Evolutionary conservation across 1,140 invertebrate genomes (phyloP).

Genomic region (Conus betulinus): DNA sequence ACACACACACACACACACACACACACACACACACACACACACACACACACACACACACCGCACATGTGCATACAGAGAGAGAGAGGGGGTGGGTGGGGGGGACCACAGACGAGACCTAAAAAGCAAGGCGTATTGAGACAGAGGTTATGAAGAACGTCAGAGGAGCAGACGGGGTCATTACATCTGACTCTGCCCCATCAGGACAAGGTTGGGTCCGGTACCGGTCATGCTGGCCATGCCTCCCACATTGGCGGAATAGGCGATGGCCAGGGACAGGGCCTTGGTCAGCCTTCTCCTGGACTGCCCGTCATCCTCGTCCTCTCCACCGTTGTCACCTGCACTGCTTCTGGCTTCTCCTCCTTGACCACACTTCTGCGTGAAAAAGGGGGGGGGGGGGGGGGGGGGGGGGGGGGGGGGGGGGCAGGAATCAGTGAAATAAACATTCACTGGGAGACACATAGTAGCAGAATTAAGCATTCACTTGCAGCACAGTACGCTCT

Average conservation of each 20-base stretch:
- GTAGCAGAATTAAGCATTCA: too few species aligned
- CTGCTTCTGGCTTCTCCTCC: neutral
- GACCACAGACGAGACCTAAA: too few species aligned
- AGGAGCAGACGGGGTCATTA: conserved; percentile 31
- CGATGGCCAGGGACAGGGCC: conserved; percentile 80
- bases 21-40: too few species aligned
- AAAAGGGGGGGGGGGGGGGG: too few species aligned
- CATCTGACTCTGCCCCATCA: conserved; percentile 74
- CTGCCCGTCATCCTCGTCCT: neutral
- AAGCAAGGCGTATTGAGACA: neutral
- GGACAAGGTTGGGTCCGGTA: conserved; percentile 90
- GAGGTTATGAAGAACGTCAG: neutral
- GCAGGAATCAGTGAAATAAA: too few species aligned
- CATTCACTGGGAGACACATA: too few species aligned
- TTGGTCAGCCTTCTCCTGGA: conserved; percentile 50
- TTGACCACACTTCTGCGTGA: neutral
- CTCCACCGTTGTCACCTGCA: neutral
- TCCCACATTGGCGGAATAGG: conserved; percentile 88
- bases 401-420: too few species aligned
- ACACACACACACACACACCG: too few species aligned
- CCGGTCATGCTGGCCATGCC: conserved; percentile 91
- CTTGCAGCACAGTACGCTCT: too few species aligned
- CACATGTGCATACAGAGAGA: too few species aligned
- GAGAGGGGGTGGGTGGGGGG: too few species aligned
- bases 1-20: neutral